Base-by-base conservation (phyloP, 2,888 invertebrate species). In the Coenonympha glycerion region DNA sequence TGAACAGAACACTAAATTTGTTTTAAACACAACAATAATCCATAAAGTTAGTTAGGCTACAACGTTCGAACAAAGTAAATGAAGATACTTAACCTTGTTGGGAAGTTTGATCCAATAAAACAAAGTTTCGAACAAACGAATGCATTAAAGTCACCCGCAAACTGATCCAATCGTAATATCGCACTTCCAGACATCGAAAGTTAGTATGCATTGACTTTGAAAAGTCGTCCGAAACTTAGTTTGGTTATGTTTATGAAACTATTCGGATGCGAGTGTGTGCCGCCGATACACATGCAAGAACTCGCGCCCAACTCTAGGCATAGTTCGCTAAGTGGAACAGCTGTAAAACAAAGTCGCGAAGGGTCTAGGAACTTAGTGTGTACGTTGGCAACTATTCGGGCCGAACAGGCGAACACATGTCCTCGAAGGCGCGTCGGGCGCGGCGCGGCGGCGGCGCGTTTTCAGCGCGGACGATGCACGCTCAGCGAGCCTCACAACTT, bases 201-300 rank as follows among this genome's bases (percentile, higher is more conserved):
- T 87, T 86, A 85, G 85, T 83, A 87, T 87, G 86, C 86, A 85
- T 87, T 87, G 86, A 87, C 86, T 87, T 87, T 87, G 86, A 86
- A 87, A 86, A 86, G 86, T 87, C 77, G 86, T 84, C 86, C 85
- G 81, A 85, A 87, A 87, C 86, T 86, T 82, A 86, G 85, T 87
- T 85, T 76, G 82, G 86, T 84, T 86, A 86, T 87, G 86, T 87
- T 86, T 87, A 87, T 87, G 86, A 83, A 87, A 87, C 86, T 87
- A 87, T 87, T 86, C 83, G 76, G 84, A 76, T 81, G 79, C 80
- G 79, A 76, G 82, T 78, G 82, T 83, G 83, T 82, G 83, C 82
- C 78, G 76, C 79, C 85, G 78, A 85, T 85, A 86, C 83, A 86
- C 82, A 85, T 83, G 84, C 84, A 80, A 83, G 85, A 84, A 85